Base-by-base conservation (phyloP, 1,140 invertebrate genomes). In the Phenacoccus solenopsis region DNA sequence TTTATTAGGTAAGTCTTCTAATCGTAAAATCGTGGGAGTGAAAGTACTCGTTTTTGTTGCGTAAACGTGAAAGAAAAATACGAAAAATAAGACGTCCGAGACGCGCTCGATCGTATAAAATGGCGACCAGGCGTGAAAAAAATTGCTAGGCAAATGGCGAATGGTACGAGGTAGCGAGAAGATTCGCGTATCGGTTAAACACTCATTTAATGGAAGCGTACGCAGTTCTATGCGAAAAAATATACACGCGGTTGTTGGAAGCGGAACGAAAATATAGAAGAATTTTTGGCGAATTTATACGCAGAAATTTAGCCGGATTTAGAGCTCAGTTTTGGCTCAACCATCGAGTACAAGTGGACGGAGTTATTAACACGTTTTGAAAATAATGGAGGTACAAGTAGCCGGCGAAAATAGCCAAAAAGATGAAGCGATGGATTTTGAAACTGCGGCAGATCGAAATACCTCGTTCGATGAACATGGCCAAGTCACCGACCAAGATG, bases 1-100 rank as follows among this genome's bases (percentile, higher is more conserved):
- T 85, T 85, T 99, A 74, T 83, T 99, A 80, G 89, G 88, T 89
- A 79, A 78, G 74, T 73, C 27, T 69, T 64, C 1, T n/a, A n/a
- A n/a, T 49, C 30, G 30, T 32, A 32, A 32, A 7, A 13, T 32
- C 30, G 30, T 32, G 13, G n/a, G n/a, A 7, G 30, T 32, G 30
- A 32, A 32, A 32, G 30, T 13, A 32, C 30, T 13, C 13, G 30
- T 13, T 7, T n/a, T n/a, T n/a, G 38, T 49, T 49, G 20, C 38
- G 20, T 49, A 49, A 49, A 49, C 13, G 20, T 32, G 30, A 13
- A 13, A 13, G 30, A 32, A 32, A 32, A 32, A 32, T 13, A 32
- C 30, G 30, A 5, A 32, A 13, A 32, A 32, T 5, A 32, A 32
- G 30, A 7, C 30, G 30, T 13, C 5, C 30, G 30, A 32, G 5